These are phyloP conservation scores for Chrysolina oricalcia DNA, from an alignment of 2,888 invertebrate species.

Conservation along the genomic window DNA sequence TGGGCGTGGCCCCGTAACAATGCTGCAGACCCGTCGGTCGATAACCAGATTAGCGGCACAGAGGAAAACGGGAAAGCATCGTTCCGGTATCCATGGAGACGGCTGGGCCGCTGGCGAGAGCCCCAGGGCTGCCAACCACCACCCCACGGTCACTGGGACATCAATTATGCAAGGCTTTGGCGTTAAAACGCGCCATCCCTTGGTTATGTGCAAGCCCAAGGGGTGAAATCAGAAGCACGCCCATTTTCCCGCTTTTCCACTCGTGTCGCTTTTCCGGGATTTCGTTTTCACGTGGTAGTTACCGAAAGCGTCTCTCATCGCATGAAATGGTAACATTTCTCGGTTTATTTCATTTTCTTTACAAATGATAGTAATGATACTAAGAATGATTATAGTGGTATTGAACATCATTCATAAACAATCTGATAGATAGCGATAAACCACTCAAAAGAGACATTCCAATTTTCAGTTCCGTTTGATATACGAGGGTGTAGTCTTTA, in stretches of 20 bases:
- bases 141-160: conserved; percentile 30
- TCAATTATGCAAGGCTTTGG: conserved; percentile 48
- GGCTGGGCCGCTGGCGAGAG: conserved; percentile 49
- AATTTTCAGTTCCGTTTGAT: no score
- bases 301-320: no score
- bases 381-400: no score
- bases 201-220: conserved; percentile 1
- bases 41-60: conserved; percentile 55
- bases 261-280: neutral
- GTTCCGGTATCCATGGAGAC: conserved; percentile 58
- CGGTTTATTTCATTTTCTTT: no score
- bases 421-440: no score
- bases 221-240: conserved; percentile 6
- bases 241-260: conserved; percentile 4
- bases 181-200: conserved; percentile 41
- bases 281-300: neutral
- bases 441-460: no score
- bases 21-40: conserved; percentile 53
- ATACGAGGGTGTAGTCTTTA: no score
- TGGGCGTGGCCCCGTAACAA: conserved; percentile 41
- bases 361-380: no score
- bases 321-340: no score
- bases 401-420: no score
- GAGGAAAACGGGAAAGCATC: conserved; percentile 57
- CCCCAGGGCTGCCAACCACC: conserved; percentile 5